phyloP scores from a whole-genome alignment of 2,797 vertebrate species.

The Enteromius mattozi region DNA sequence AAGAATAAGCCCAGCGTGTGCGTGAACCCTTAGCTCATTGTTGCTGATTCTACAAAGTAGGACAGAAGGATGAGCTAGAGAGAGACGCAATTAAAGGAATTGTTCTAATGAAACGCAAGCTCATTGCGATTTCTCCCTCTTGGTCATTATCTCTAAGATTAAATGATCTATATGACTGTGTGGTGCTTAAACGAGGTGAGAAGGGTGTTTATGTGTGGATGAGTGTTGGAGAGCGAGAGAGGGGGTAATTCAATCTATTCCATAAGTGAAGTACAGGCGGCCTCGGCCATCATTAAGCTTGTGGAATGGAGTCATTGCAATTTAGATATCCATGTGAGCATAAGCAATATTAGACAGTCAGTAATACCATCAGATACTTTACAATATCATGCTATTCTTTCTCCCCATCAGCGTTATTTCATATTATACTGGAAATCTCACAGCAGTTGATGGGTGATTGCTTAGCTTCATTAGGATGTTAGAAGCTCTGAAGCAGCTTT shows the following conservation, averaged over 20 bases:
- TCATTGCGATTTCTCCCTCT: conserved; percentile 72
- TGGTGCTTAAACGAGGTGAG: conserved; percentile 67
- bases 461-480: conserved; percentile 47
- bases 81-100: conserved; percentile 77
- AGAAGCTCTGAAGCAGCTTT: conserved; percentile 12
- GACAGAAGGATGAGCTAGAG: conserved; percentile 61
- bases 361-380: conserved; percentile 75
- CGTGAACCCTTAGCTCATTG: conserved; percentile 67
- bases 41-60: conserved; percentile 68
- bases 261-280: conserved; percentile 80
- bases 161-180: conserved; percentile 77
- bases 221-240: conserved; percentile 73
- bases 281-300: conserved; percentile 80
- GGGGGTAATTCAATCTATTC: conserved; percentile 81
- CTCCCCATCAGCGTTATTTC: conserved; percentile 70
- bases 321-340: conserved; percentile 83
- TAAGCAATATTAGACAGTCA: conserved; percentile 80
- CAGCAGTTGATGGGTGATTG: conserved; percentile 76
- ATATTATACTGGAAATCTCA: conserved; percentile 77
- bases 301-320: conserved; percentile 78
- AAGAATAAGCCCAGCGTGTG: conserved; percentile 79
- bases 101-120: conserved; percentile 76
- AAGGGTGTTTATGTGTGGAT: conserved; percentile 74
- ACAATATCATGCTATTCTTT: conserved; percentile 67
- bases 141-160: conserved; percentile 74